phyloP scores from a whole-genome alignment of 2,113 vertebrate species.

The Trogon melanurus region DNA sequence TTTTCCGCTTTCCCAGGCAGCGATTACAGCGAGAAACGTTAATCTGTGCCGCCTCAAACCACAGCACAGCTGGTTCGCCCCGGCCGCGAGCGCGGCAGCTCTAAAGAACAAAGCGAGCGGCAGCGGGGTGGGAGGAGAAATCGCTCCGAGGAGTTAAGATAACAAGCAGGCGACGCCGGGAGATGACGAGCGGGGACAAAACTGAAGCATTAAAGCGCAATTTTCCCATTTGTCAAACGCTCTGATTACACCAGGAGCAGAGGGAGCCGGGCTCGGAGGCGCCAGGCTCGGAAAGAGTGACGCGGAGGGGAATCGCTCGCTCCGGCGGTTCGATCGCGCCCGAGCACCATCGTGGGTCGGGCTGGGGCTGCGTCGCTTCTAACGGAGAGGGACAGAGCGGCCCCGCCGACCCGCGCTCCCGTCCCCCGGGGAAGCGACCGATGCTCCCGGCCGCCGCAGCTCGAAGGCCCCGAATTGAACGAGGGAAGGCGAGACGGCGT shows the following conservation, averaged over 20 bases:
- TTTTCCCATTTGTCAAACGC: not conserved
- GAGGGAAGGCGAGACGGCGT: not conserved
- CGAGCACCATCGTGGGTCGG: not conserved
- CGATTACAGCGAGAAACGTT: not conserved
- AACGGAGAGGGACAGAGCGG: not conserved
- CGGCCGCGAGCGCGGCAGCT: not conserved
- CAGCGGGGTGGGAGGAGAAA: not conserved
- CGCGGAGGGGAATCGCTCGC: not conserved
- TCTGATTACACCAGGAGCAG: not conserved
- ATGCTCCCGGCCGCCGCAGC: fast-evolving
- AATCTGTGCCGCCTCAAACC: not conserved
- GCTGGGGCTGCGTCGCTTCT: not conserved
- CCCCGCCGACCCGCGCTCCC: too few species aligned
- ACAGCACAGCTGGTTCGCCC: not conserved
- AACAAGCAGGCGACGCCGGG: not conserved
- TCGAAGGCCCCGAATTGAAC: not conserved
- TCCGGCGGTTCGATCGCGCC: fast-evolving
- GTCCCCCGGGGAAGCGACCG: not conserved
- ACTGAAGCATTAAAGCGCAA: not conserved
- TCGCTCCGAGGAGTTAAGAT: not conserved
- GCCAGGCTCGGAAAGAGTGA: too few species aligned
- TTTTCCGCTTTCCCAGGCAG: not conserved
- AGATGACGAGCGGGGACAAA: not conserved
- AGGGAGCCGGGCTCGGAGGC: fast-evolving
- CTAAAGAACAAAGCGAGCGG: not conserved